Base-by-base conservation (phyloP, 1,140 invertebrate genomes). In the Neoseiulus cucumeris region DNA sequence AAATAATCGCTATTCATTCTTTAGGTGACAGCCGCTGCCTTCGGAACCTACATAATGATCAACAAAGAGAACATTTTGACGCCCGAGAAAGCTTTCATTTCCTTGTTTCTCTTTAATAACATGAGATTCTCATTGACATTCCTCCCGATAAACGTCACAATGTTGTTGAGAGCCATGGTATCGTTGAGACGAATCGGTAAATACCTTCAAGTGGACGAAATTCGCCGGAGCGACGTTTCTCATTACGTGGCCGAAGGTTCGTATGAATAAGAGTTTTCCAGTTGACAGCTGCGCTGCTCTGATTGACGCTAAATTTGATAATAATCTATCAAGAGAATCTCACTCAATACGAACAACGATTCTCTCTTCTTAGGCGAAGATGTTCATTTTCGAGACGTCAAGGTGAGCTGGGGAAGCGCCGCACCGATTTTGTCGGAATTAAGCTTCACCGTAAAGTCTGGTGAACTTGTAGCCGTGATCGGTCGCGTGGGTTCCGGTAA, bases 41-140 rank as follows among this genome's bases (percentile, higher is more conserved):
- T 97, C 77, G 86, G 85, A 71, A 89, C 88, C 66, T 94, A 84
- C 78, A 85, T 93, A 71, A 77, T 92, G 74, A 66, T 73, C 2
- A 75, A 77, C 69, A 71, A 72, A 5, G 72, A 73, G 17, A 85
- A 89, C 74, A 80, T 89, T 66, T 79, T 98, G 73, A 85, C 91
- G 75, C 86, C 91, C 70, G 81, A 83, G 75, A 92, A 83, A 73
- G 94, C 89, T 69, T 98, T 98, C 81, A 93, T 98, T 68, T 91
- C 93, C 69, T 81, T 98, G 70, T 88, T 92, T 74, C 83, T 98
- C 72, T 98, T 99, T 81, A 97, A 98, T 79, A 91, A 98, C 71
- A 83, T 98, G 70, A 83, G 92, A 73, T 93, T 95, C 76, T 91
- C 94, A 70, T 79, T 84, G 64, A 73, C 74, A 33, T 77, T 81